phyloP scores from a whole-genome alignment of 2,888 invertebrate species.

The Drosophila affinis region DNA sequence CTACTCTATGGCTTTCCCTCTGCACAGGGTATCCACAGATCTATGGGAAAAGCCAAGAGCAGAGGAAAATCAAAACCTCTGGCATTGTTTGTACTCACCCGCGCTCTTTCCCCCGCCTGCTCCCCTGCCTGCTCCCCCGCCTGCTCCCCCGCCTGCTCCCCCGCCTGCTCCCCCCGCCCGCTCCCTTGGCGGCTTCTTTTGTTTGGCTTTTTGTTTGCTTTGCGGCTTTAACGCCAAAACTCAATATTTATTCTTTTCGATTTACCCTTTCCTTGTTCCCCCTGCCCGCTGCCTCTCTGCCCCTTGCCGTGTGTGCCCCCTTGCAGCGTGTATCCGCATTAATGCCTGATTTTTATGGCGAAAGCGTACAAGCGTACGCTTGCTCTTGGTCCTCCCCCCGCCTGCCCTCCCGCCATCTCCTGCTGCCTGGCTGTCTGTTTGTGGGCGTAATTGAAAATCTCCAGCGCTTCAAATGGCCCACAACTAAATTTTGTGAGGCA shows the following conservation, averaged over 20 bases:
- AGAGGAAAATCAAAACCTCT: slow-evolving; percentile 52
- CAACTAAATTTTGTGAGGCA: slow-evolving; percentile 68
- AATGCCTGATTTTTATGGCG: slow-evolving; percentile 66
- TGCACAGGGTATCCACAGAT: slow-evolving; percentile 34
- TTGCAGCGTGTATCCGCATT: slow-evolving; percentile 66
- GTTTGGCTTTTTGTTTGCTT: slow-evolving; percentile 53
- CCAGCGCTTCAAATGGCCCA: slow-evolving; percentile 45
- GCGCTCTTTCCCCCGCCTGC: background rate
- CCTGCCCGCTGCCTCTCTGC: background rate
- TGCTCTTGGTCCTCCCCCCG: slow-evolving; percentile 21
- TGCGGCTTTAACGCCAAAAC: slow-evolving; percentile 68
- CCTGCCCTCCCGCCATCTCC: background rate
- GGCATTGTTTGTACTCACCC: slow-evolving; percentile 59
- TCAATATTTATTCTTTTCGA: slow-evolving; percentile 75
- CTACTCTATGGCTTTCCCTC: background rate
- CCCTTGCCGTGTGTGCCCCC: background rate
- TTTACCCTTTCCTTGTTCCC: slow-evolving; percentile 31
- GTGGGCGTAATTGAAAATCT: slow-evolving; percentile 77
- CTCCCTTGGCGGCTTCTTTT: slow-evolving; percentile 39
- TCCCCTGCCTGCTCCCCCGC: background rate
- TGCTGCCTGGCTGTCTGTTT: slow-evolving; percentile 17
- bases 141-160: background rate
- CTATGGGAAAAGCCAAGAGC: slow-evolving; percentile 46
- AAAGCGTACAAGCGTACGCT: slow-evolving; percentile 51
- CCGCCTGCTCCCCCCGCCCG: background rate